Evolutionary conservation across 2,888 invertebrate species (phyloP), one percentile per base, ranked within the genome.

Genomic region (Tetropium fuscum): DNA sequence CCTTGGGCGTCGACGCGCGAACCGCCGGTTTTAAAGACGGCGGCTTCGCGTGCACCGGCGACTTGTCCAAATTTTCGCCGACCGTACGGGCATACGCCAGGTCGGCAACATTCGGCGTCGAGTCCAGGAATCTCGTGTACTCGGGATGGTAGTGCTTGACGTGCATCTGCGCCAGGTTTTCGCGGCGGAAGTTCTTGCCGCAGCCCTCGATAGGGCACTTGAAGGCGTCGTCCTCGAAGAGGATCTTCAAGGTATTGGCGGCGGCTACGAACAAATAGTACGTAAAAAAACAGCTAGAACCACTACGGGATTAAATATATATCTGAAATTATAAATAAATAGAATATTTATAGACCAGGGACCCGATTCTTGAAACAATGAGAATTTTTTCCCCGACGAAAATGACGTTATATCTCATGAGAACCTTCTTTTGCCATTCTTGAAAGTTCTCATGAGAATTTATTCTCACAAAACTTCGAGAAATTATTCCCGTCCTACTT

Each of bases 71-170:
- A n/a, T 83, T 83, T 69, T 87, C 86, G 0, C 88, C 88, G 8
- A 88, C 86, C 0, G 92, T 90, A 65, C 95, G 85, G 0, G 94
- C 93, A 67, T 91, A 91, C 0, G 95, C 94, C 60, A 95, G 81
- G 78, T 95, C 94, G 13, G 92, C 87, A 55, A 95, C 94, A 80
- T 94, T 94, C 0, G 94, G 94, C 0, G 94, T 93, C 0, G 87
- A 87, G 2, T 93, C 93, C 66, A 94, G 82, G 78, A 88, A 88
- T 78, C 91, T 89, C 1, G 88, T 87, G 58, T 92, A 86, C 66
- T 94, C 92, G 1, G 90, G 88, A 81, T 97, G 97, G 80, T 97
- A 97, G 80, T 97, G 96, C 75, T 97, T 97, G 34, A 97, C 91
- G 78, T 97, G 97, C 88, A 95, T 96, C 82, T 93, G 91, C 5